Conservation (phyloP, 2,888 invertebrate species). For the Drosophila nr. medialis region DNA sequence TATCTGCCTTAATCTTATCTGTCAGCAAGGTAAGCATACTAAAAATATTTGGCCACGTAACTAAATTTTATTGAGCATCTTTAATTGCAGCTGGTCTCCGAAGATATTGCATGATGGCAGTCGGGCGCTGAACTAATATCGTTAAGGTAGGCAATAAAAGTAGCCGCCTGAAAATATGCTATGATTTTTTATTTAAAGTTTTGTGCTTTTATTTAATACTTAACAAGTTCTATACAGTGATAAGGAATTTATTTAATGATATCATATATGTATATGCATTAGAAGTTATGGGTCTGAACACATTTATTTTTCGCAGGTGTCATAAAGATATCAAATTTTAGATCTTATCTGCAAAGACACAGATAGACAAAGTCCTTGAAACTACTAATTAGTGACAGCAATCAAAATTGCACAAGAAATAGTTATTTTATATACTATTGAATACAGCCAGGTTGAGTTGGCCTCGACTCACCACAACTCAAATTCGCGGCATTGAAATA, state of each 20-base stretch:
- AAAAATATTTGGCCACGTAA: constrained; percentile 1
- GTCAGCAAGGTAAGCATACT: background rate
- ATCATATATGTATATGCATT: background rate
- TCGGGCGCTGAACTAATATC: background rate
- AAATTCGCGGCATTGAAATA: constrained; percentile 23
- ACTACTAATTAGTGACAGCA: background rate
- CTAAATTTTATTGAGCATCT: background rate
- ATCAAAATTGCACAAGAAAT: background rate
- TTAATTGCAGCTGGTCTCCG: background rate
- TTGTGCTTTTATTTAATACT: no score
- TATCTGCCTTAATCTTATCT: constrained; percentile 42
- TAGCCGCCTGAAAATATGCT: constrained; percentile 3
- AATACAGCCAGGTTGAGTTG: constrained; percentile 18
- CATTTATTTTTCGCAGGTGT: background rate
- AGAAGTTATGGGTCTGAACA: background rate
- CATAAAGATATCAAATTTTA: background rate
- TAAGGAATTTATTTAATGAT: background rate
- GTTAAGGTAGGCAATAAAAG: background rate
- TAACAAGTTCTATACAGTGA: background rate
- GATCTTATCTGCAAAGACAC: background rate
- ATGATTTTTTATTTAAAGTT: no score
- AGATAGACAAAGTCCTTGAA: background rate
- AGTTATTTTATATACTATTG: background rate
- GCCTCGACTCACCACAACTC: constrained; percentile 11
- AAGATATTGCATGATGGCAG: background rate